phyloP scores from a whole-genome alignment of 2,888 invertebrate genomes.

The Pheosia gnoma region DNA sequence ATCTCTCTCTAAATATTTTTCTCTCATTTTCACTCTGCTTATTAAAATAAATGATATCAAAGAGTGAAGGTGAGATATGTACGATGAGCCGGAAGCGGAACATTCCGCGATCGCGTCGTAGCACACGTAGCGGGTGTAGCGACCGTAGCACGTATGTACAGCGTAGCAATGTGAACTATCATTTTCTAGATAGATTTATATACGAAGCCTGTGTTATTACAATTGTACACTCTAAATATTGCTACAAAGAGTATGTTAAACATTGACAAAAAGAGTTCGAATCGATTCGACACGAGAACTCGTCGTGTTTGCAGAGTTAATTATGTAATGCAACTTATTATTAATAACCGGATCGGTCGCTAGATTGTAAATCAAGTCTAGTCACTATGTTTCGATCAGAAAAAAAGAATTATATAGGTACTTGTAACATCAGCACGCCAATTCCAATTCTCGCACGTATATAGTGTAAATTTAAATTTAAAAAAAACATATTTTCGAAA shows the following conservation, averaged over 20 bases:
- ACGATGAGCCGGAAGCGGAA: constrained; percentile 39
- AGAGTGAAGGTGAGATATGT: constrained; percentile 20
- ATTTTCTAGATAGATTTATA: constrained; percentile 28
- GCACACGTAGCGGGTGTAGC: constrained; percentile 31
- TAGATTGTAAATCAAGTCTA: too few relatives aligned
- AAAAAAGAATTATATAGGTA: too few relatives aligned
- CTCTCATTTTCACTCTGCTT: neutral
- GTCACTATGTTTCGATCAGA: too few relatives aligned
- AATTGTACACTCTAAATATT: neutral
- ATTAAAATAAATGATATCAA: constrained; percentile 27
- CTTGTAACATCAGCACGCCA: neutral
- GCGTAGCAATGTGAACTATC: constrained; percentile 37
- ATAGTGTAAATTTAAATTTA: constrained; percentile 33
- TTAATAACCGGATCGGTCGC: too few relatives aligned
- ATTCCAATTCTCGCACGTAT: constrained; percentile 15
- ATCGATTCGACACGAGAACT: too few relatives aligned
- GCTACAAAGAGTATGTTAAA: too few relatives aligned
- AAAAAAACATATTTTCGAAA: constrained; percentile 20
- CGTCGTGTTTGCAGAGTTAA: too few relatives aligned
- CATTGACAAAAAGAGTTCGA: too few relatives aligned
- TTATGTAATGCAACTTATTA: too few relatives aligned
- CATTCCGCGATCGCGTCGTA: constrained; percentile 34
- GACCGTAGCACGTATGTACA: constrained; percentile 36
- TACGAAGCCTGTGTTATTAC: neutral
- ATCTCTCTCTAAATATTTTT: too few relatives aligned